These are phyloP conservation scores for Anguilla obscura DNA, from an alignment of 2,797 vertebrate species.

Conservation along the genomic window DNA sequence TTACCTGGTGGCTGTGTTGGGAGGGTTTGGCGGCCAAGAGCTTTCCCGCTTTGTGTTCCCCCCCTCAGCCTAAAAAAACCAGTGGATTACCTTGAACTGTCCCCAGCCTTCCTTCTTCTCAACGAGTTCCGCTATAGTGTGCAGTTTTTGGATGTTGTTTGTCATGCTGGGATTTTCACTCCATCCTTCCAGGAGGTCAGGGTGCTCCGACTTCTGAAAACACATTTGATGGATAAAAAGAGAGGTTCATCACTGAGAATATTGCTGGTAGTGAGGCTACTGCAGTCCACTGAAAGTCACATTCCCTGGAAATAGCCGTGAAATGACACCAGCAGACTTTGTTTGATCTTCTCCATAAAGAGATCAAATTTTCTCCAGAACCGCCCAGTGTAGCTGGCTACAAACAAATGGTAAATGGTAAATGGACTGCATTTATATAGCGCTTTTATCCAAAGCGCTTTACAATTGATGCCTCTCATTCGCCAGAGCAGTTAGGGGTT, in stretches of 20 bases:
- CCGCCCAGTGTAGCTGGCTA: too few relatives aligned
- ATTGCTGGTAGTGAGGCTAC: background rate
- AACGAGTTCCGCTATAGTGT: background rate
- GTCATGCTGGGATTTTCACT: background rate
- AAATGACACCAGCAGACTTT: background rate
- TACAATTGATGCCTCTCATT: too few relatives aligned
- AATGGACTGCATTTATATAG: too few relatives aligned
- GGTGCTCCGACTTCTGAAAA: conserved; percentile 10
- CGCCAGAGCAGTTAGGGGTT: too few relatives aligned
- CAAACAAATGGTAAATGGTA: too few relatives aligned
- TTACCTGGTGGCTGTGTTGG: background rate
- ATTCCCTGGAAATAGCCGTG: background rate
- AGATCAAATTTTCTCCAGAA: background rate
- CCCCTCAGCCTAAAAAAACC: background rate
- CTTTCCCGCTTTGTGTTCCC: background rate
- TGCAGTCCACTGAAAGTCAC: background rate
- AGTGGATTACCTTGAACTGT: background rate
- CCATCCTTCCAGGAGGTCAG: conserved; percentile 4
- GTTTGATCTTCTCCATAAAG: background rate
- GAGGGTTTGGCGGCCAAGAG: background rate
- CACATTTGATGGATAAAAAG: background rate
- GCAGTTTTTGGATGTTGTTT: background rate
- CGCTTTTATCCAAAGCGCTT: too few relatives aligned
- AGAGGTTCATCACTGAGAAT: background rate
- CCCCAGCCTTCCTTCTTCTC: conserved; percentile 17